A percentile compares a stretch with the other conserved stretches of the same genome.
Conservation (phyloP, 2,888 invertebrate species). For the Mylabris sibirica region DNA sequence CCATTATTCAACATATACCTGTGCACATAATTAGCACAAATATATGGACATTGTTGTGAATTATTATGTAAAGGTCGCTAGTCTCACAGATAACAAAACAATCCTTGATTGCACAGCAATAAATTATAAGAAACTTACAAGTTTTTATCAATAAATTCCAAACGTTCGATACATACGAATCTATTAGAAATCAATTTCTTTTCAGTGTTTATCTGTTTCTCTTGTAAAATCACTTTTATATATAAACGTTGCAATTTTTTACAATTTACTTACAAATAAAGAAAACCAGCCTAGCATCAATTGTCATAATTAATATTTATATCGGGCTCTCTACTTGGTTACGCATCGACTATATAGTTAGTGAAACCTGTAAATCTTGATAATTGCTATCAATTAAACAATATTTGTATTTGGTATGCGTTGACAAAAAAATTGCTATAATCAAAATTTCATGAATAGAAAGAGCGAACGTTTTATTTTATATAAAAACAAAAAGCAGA, state of each 20-base stretch:
- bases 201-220: neutral
- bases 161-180: neutral
- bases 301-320: slow-evolving; percentile 56
- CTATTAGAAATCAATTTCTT: neutral
- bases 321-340: slow-evolving; percentile 44
- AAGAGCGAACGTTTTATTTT: slow-evolving; percentile 9
- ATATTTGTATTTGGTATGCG: slow-evolving; percentile 36
- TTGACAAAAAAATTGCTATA: slow-evolving; percentile 55
- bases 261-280: neutral
- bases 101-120: neutral
- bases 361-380: slow-evolving; percentile 56
- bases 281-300: slow-evolving; percentile 43
- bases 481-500: neutral
- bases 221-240: neutral
- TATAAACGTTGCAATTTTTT: neutral
- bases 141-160: slow-evolving; percentile 1
- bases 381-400: slow-evolving; percentile 59
- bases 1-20: neutral
- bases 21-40: neutral
- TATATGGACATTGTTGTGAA: neutral
- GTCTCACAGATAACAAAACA: neutral
- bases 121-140: neutral
- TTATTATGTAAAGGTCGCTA: slow-evolving; percentile 8
- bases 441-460: slow-evolving; percentile 51
- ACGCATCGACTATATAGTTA: slow-evolving; percentile 45